Percentiles rank a stretch among this genome's conserved stretches.
These are phyloP conservation scores for Meriones unguiculatus DNA, from an alignment of 2,113 vertebrate species.

Conservation along the genomic window DNA sequence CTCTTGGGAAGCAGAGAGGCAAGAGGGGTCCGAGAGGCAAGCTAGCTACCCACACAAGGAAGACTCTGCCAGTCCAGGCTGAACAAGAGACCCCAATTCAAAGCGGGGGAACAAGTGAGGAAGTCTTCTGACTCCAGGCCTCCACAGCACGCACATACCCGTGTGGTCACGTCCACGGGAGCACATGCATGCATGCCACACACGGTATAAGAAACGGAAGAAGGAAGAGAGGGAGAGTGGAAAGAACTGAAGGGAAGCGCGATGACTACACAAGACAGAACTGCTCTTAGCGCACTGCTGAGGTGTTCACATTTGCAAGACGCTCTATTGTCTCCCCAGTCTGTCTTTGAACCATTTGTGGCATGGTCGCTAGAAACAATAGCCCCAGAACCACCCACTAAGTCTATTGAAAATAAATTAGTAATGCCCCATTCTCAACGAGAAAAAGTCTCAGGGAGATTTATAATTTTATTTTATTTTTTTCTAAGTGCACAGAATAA, in stretches of 20 bases:
- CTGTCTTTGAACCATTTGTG: slow-evolving; percentile 4
- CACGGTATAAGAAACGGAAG: background rate
- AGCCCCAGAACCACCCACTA: background rate
- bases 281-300: background rate
- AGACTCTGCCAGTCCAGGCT: background rate
- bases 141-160: background rate
- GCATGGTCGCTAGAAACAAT: slow-evolving; percentile 58
- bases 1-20: background rate
- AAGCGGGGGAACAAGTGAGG: too few species aligned
- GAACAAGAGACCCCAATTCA: background rate
- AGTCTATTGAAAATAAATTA: slow-evolving; percentile 88
- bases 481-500: slow-evolving; percentile 86
- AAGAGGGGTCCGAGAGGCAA: background rate
- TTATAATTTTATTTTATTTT: slow-evolving; percentile 86
- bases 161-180: background rate
- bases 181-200: background rate
- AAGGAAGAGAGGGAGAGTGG: background rate
- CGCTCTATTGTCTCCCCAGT: background rate
- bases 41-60: too few species aligned
- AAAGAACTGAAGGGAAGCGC: background rate
- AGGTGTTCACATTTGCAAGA: background rate
- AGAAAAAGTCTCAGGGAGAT: slow-evolving; percentile 81
- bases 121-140: too few species aligned
- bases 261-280: too few species aligned
- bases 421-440: slow-evolving; percentile 82